These are phyloP conservation scores for Bombus balteatus DNA, from an alignment of 1,140 invertebrate species.

Conservation along the genomic window DNA sequence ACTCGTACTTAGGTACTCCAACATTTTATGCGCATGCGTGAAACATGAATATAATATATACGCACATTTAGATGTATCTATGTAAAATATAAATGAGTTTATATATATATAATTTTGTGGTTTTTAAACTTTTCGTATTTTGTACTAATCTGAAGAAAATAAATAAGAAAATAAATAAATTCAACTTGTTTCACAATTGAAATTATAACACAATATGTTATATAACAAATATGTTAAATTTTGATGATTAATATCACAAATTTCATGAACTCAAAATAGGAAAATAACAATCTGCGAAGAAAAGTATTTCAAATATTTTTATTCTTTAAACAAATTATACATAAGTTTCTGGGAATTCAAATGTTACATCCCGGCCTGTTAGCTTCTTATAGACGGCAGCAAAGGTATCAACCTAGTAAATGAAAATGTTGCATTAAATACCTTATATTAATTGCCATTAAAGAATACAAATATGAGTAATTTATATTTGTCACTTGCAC, in stretches of 20 bases:
- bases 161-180: not conserved
- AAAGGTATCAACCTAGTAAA: slow-evolving; percentile 96
- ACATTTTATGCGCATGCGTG: slow-evolving; percentile 18
- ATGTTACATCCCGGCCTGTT: slow-evolving; percentile 98
- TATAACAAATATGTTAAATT: not conserved
- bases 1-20: not conserved
- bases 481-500: not conserved
- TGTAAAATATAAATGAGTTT: not conserved
- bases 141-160: not conserved
- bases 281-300: not conserved
- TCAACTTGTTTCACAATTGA: not conserved
- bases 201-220: not conserved
- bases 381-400: slow-evolving; percentile 99
- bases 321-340: slow-evolving; percentile 89
- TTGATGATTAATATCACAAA: not conserved
- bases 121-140: not conserved
- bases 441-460: not conserved
- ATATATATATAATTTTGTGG: not conserved
- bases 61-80: not conserved
- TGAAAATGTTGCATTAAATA: slow-evolving; percentile 19
- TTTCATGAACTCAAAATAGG: not conserved
- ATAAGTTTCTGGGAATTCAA: slow-evolving; percentile 99
- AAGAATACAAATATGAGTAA: not conserved
- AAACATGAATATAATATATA: not conserved
- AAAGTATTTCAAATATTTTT: slow-evolving; percentile 67